Evolutionary conservation across 2,888 invertebrate genomes (phyloP), one percentile per base, ranked within the genome.

Genomic region (Chalcis sispes): DNA sequence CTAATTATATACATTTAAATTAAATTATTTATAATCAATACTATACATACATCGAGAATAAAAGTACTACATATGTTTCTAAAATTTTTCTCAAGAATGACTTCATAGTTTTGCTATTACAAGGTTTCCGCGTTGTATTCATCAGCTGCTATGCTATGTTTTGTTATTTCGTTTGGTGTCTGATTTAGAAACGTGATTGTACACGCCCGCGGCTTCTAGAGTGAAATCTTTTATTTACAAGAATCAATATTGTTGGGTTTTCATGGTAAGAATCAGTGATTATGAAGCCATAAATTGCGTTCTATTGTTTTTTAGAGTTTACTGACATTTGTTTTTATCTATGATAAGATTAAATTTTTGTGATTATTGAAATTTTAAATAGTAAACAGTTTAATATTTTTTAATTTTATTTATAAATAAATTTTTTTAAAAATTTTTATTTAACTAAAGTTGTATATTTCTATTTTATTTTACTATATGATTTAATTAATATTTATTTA

Each of bases 221-320:
- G 42, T 1, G 42, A 36, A 54, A 71, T 71, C 71, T 72, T 64
- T 71, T 64, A 64, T 72, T 72, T 48, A 62, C 25, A n/a, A 5
- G 8, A 40, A 54, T 71, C 62, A 52, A 62, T 72, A 71, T 62
- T 64, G 10, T 10, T 7, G 29, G 29, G 23, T 46, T 64, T 56
- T 54, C n/a, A 42, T 18, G 20, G 36, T 25, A 18, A 20, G 23
- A 54, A 23, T 61, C 13, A 50, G 20, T 36, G 29, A 18, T 59
- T 48, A 5, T 58, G 5, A 25, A 29, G 15, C 15, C 1, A 25
- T 56, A 29, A 27, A 8, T 52, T 25, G 20, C 1, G 7, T 10
- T 7, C 10, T 36, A 10, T 36, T 36, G 10, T 36, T 36, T 36
- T 36, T 36, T 36, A 7, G 36, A 36, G n/a, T 36, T 7, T 36